These are phyloP conservation scores for Heliothis peltigera DNA, from an alignment of 2,888 invertebrate species.

Conservation along the genomic window DNA sequence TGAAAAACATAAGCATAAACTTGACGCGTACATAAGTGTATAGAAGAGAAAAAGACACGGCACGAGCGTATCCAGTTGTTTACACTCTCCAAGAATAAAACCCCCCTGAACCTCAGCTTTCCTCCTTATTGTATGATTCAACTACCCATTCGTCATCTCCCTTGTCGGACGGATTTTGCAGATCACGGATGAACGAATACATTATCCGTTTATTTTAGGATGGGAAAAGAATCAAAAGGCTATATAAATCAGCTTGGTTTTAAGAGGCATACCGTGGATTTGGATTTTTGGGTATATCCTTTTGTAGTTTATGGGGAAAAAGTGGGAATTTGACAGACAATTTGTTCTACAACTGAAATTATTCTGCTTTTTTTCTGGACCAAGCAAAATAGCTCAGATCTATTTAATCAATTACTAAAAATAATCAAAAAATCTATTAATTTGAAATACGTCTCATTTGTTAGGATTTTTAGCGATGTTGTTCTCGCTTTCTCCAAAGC, in stretches of 20 bases:
- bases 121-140: slow-evolving; percentile 79
- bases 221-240: slow-evolving; percentile 68
- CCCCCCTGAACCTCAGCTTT: slow-evolving; percentile 62
- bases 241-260: slow-evolving; percentile 49
- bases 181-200: slow-evolving; percentile 74
- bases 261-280: slow-evolving; percentile 6
- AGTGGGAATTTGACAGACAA: neutral
- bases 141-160: slow-evolving; percentile 77
- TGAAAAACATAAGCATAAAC: no score
- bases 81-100: neutral
- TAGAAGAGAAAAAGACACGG: accelerated
- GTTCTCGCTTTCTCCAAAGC: no score
- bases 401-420: no score
- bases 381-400: no score
- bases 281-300: neutral
- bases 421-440: no score
- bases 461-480: no score
- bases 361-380: no score
- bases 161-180: slow-evolving; percentile 65
- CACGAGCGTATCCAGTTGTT: no score
- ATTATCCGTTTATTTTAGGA: slow-evolving; percentile 70
- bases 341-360: no score
- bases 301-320: neutral
- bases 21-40: no score
- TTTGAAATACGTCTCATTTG: no score